Percentiles rank a stretch among this genome's conserved stretches.
phyloP scores from a whole-genome alignment of 2,888 invertebrate species.

The Perizoma affinitatum region DNA sequence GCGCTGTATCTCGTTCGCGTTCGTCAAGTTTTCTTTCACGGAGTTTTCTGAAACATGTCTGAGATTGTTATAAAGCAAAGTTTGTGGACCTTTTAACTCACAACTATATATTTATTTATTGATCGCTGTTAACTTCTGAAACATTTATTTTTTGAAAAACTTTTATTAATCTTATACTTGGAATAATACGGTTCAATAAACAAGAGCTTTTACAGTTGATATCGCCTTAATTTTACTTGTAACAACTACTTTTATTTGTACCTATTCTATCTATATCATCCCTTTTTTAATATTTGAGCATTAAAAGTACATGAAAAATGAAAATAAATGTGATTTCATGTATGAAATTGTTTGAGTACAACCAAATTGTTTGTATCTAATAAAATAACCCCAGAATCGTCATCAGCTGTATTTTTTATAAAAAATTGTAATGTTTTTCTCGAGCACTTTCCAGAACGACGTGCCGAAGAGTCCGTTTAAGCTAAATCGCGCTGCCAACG shows the following conservation, averaged over 20 bases:
- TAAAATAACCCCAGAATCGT: constrained; percentile 5
- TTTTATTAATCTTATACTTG: background rate
- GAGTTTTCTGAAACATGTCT: constrained; percentile 9
- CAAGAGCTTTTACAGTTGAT: no score
- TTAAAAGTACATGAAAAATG: no score
- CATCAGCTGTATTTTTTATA: constrained; percentile 21
- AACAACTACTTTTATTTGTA: no score
- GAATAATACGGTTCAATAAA: no score
- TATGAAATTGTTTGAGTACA: no score
- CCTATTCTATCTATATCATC: no score
- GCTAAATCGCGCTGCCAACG: constrained; percentile 76
- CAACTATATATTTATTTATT: no score
- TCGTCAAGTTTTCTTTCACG: constrained; percentile 7
- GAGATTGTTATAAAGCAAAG: background rate
- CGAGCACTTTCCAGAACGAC: constrained; percentile 57
- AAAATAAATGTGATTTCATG: no score
- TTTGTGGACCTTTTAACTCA: background rate
- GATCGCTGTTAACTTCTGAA: no score
- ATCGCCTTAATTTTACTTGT: no score
- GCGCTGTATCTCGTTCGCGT: constrained; percentile 19
- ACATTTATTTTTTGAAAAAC: background rate
- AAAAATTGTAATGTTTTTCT: constrained; percentile 48
- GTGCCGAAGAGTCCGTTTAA: constrained; percentile 71
- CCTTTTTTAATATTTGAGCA: no score
- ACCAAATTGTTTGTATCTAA: background rate